These are phyloP conservation scores for Hydriomena furcata DNA, from an alignment of 2,888 invertebrate species.

Conservation along the genomic window DNA sequence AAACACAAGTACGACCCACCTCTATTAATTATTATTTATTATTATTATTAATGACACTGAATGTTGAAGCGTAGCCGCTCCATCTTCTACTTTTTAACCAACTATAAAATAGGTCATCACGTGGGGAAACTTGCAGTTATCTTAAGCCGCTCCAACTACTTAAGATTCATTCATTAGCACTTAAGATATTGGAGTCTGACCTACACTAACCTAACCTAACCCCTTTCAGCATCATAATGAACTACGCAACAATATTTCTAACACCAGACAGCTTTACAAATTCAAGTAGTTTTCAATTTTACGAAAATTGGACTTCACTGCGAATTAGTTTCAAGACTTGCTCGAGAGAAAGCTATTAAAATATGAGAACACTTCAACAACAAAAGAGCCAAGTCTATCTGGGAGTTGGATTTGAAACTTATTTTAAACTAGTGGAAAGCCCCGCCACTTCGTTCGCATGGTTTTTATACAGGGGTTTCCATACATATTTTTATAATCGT, in stretches of 20 bases:
- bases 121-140: slow-evolving; percentile 5
- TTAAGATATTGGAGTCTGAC: slow-evolving; percentile 36
- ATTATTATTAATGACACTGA: too few relatives aligned
- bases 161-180: slow-evolving; percentile 26
- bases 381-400: slow-evolving; percentile 5
- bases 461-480: too few relatives aligned
- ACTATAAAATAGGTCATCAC: too few relatives aligned
- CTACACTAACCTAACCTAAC: slow-evolving; percentile 31
- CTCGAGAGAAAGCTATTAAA: slow-evolving; percentile 19
- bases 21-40: too few relatives aligned
- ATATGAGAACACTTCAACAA: slow-evolving; percentile 25
- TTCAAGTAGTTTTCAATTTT: slow-evolving; percentile 25
- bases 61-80: too few relatives aligned
- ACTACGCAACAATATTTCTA: slow-evolving; percentile 26
- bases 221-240: slow-evolving; percentile 28
- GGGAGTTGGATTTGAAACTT: slow-evolving; percentile 1
- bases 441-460: too few relatives aligned
- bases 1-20: too few relatives aligned
- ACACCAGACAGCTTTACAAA: slow-evolving; percentile 21
- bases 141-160: slow-evolving; percentile 9
- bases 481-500: too few relatives aligned
- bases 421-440: too few relatives aligned
- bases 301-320: slow-evolving; percentile 10
- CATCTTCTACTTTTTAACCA: too few relatives aligned
- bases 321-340: slow-evolving; percentile 16